Percentiles rank a stretch among this genome's conserved stretches.
These are phyloP conservation scores for Phymorhynchus buccinoides DNA, from an alignment of 1,140 invertebrate species.

Conservation along the genomic window DNA sequence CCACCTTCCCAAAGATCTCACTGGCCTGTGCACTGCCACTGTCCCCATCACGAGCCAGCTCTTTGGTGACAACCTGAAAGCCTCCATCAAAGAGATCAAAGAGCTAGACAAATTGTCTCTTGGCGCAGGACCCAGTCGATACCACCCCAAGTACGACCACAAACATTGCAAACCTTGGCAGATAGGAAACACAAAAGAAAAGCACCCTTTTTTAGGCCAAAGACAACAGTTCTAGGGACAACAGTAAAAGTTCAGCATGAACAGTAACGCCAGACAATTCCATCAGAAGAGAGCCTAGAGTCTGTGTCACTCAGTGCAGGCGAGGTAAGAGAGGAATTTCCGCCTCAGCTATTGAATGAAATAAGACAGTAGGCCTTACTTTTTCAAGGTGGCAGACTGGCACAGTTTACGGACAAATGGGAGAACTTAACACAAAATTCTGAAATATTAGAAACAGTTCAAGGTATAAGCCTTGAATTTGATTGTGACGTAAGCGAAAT, in stretches of 20 bases:
- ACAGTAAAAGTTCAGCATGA: neutral
- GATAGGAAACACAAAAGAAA: neutral
- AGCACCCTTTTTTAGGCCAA: neutral
- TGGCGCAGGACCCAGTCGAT: neutral
- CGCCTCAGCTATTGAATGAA: neutral
- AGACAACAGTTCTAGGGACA: neutral
- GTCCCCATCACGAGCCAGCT: neutral
- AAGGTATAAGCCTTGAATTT: neutral
- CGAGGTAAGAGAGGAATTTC: neutral
- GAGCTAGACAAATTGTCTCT: neutral
- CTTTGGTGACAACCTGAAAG: neutral
- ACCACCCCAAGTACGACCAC: neutral
- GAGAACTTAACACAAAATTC: neutral
- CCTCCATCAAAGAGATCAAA: neutral
- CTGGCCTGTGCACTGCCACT: neutral
- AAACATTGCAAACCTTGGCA: neutral
- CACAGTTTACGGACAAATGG: neutral
- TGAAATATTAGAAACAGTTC: neutral
- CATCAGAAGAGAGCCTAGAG: neutral
- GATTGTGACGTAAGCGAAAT: neutral
- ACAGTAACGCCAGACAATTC: neutral
- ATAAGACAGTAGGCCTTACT: neutral
- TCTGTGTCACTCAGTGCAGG: too few species aligned
- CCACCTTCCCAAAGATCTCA: neutral
- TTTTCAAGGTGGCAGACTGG: slow-evolving; percentile 4